Evolutionary conservation across 1,140 invertebrate species (phyloP).

Genomic region (Cotesia glomerata): DNA sequence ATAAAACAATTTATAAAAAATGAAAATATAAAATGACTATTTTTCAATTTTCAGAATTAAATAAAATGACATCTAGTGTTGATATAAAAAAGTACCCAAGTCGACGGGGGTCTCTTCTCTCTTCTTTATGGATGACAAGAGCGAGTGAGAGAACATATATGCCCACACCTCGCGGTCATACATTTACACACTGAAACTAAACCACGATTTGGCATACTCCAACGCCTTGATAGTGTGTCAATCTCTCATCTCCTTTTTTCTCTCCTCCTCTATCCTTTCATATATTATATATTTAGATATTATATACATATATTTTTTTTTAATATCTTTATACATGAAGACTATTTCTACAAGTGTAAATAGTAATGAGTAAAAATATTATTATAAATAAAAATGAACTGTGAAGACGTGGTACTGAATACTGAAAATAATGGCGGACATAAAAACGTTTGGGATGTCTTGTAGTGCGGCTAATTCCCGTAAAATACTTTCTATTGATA

Average conservation of each 20-base stretch:
- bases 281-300: neutral
- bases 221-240: neutral
- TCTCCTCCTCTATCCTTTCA: neutral
- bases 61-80: no score
- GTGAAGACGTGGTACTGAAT: constrained; percentile 1
- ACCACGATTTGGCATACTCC: neutral
- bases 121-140: no score
- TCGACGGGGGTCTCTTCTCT: no score
- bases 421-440: constrained; percentile 18
- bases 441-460: constrained; percentile 21
- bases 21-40: no score
- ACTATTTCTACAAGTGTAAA: neutral
- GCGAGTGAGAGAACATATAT: no score
- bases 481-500: constrained; percentile 9
- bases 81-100: no score
- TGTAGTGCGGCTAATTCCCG: constrained; percentile 9
- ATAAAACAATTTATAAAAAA: no score
- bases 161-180: neutral
- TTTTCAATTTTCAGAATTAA: no score
- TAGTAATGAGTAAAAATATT: neutral
- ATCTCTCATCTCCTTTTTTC: neutral
- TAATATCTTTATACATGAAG: neutral
- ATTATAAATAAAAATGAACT: neutral
- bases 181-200: neutral
- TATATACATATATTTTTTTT: neutral